A percentile compares a stretch with the other conserved stretches of the same genome.
phyloP scores from a whole-genome alignment of 2,888 invertebrate species.

The Drosophila aldrichi region DNA sequence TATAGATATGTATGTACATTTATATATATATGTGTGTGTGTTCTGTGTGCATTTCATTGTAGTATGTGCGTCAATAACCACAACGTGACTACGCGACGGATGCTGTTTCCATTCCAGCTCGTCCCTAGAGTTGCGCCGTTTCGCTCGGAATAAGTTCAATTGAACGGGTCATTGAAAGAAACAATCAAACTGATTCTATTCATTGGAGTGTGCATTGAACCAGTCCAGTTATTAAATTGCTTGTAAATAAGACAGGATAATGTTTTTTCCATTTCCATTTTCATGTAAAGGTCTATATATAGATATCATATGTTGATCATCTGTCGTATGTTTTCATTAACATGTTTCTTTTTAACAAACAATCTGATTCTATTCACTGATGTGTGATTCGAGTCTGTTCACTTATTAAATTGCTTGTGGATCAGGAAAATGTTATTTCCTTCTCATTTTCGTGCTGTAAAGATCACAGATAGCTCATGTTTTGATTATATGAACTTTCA shows the following conservation, averaged over 20 bases:
- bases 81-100: conserved; percentile 22
- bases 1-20: conserved; percentile 5
- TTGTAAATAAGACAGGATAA: not conserved
- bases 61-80: conserved; percentile 74
- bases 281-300: not conserved
- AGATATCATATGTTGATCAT: no score
- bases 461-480: not conserved
- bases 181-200: conserved; percentile 1
- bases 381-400: not conserved
- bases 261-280: not conserved
- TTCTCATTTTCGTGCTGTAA: not conserved
- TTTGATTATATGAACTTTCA: not conserved
- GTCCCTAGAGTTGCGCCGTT: conserved; percentile 1
- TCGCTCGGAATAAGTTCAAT: conserved; percentile 5
- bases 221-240: not conserved
- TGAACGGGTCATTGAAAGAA: conserved; percentile 4
- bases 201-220: not conserved
- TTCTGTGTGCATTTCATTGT: conserved; percentile 61
- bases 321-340: no score
- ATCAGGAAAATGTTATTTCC: not conserved
- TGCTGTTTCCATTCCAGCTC: conserved; percentile 20
- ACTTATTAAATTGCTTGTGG: not conserved
- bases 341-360: no score
- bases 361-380: not conserved
- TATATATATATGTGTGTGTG: conserved; percentile 6